A percentile compares a stretch with the other conserved stretches of the same genome.
Conservation (phyloP, 2,797 vertebrate species). For the Hoplostethus mediterraneus region DNA sequence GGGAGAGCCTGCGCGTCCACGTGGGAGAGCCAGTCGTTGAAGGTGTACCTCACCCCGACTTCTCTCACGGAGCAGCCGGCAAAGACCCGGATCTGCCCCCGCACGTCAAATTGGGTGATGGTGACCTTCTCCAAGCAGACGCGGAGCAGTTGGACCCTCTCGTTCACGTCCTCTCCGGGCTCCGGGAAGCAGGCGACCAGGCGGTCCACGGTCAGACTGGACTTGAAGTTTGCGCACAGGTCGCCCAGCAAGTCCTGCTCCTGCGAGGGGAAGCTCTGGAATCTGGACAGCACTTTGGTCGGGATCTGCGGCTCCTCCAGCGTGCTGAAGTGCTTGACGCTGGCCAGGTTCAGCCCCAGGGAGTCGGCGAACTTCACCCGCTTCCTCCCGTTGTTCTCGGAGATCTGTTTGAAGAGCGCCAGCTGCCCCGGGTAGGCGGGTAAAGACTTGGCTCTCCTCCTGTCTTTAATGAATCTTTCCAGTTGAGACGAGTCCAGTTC, state of each 20-base stretch:
- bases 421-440: constrained; percentile 79
- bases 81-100: constrained; percentile 76
- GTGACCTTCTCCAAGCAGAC: constrained; percentile 86
- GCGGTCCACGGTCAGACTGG: constrained; percentile 54
- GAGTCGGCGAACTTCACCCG: constrained; percentile 93
- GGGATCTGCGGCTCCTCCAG: constrained; percentile 90
- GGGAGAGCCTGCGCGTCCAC: constrained; percentile 86
- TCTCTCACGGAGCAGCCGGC: constrained; percentile 53
- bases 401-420: constrained; percentile 54
- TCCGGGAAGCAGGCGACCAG: constrained; percentile 70
- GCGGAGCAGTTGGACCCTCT: constrained; percentile 70
- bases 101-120: constrained; percentile 73
- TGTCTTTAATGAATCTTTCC: constrained; percentile 67
- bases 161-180: constrained; percentile 58
- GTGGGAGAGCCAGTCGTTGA: constrained; percentile 92
- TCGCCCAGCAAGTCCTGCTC: constrained; percentile 49
- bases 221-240: constrained; percentile 56
- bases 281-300: constrained; percentile 84
- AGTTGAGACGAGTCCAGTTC: constrained; percentile 65
- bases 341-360: constrained; percentile 89
- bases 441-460: constrained; percentile 80
- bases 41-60: constrained; percentile 91
- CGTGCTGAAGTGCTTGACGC: constrained; percentile 90
- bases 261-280: constrained; percentile 78
- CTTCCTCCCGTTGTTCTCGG: constrained; percentile 82